Base-by-base conservation (phyloP, 2,888 invertebrate genomes). In the Plusia festucae region DNA sequence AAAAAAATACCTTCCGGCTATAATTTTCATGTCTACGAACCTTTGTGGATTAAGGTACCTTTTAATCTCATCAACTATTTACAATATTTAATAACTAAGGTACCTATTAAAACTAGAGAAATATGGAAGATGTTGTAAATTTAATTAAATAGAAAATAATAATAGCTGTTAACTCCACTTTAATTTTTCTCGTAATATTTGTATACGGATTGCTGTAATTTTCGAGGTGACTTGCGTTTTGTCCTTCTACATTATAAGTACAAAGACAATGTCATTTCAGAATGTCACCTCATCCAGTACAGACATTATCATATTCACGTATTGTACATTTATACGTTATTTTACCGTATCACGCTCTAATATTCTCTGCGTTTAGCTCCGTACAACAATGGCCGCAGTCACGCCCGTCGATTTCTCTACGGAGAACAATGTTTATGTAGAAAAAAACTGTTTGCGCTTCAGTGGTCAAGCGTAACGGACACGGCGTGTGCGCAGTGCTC, bases 331-430 rank as follows among this genome's bases (percentile, higher is more conserved):
- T 82, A 82, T 85, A 88, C 83, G 85, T 88, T 88, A 90, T 91
- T 90, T 90, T 90, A 91, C 89, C 86, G 90, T 87, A 92, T 88
- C 93, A 93, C 91, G 94, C 93, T 94, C 94, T 94, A 86, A 93
- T 94, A 94, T 94, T 86, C 90, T 85, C 90, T 80, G 85, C 87
- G 88, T 93, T 93, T 92, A 91, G 90, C 87, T 86, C 88, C 88
- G 84, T 89, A 91, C 90, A 93, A 94, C 93, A 93, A 93, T 92
- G 87, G 91, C 89, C 83, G 82, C 89, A 90, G 94, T 93, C 92
- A 93, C 94, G 94, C 92, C 90, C 90, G 93, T 87, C 93, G 94
- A 93, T 94, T 94, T 94, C 93, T 92, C 93, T 93, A 88, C 91
- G 86, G 91, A 90, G 93, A 93, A 93, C 94, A 94, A 93, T 94